These are phyloP conservation scores for Grammomys surdaster DNA, from an alignment of 2,113 vertebrate species.

Conservation along the genomic window DNA sequence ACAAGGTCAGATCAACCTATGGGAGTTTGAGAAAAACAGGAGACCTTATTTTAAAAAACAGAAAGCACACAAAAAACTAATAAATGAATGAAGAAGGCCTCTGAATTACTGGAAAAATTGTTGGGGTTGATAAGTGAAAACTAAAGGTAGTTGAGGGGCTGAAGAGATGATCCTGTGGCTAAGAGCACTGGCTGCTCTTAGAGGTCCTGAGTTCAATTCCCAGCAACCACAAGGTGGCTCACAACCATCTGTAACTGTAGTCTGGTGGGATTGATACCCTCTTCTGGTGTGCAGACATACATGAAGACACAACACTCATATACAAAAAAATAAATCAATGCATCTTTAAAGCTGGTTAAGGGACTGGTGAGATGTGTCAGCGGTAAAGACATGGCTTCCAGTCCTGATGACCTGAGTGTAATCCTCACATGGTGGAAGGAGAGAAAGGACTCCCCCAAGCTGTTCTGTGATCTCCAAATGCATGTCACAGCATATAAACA, in stretches of 20 bases:
- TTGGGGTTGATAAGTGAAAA: conserved; percentile 18
- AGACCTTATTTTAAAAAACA: not conserved
- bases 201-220: not conserved
- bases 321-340: not conserved
- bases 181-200: not conserved
- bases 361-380: not conserved
- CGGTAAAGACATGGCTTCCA: not conserved
- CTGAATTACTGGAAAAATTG: not conserved
- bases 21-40: not conserved
- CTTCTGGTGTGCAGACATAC: not conserved
- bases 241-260: not conserved
- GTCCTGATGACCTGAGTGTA: not conserved
- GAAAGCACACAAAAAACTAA: not conserved
- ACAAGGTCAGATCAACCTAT: not conserved
- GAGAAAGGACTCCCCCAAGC: not conserved
- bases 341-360: not conserved
- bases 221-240: not conserved
- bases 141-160: not conserved
- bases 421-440: not conserved
- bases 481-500: not conserved
- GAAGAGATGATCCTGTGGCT: not conserved
- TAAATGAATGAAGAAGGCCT: not conserved
- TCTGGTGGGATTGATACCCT: not conserved
- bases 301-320: not conserved
- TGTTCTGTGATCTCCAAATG: not conserved